These are phyloP conservation scores for Standfussiana lucernea DNA, from an alignment of 2,888 invertebrate species.

Conservation along the genomic window DNA sequence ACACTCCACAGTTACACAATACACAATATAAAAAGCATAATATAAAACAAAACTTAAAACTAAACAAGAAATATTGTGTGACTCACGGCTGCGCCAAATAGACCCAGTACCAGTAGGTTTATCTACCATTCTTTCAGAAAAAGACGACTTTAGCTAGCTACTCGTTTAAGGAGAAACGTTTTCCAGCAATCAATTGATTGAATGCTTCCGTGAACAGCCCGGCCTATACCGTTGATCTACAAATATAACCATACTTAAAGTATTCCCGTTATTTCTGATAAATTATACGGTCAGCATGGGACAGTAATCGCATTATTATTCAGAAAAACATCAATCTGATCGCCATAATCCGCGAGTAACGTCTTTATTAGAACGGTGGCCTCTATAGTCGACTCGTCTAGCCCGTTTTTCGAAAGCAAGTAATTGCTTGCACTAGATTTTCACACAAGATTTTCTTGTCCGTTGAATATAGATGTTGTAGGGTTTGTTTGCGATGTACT, in stretches of 20 bases:
- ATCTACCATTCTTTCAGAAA: background rate
- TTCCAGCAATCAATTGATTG: slow-evolving; percentile 23
- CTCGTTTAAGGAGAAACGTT: background rate
- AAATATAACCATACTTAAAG: slow-evolving; percentile 34
- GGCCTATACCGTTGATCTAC: slow-evolving; percentile 26
- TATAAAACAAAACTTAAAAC: no score
- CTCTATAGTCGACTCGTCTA: slow-evolving; percentile 29
- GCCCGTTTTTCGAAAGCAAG: slow-evolving; percentile 59
- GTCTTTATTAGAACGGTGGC: slow-evolving; percentile 52
- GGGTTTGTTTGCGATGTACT: slow-evolving; percentile 4
- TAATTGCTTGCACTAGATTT: slow-evolving; percentile 57
- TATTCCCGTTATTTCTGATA: slow-evolving; percentile 46
- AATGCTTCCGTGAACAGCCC: slow-evolving; percentile 29
- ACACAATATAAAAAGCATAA: no score
- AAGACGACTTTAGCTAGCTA: background rate
- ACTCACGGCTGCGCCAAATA: no score
- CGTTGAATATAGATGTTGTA: slow-evolving; percentile 47
- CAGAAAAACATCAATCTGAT: slow-evolving; percentile 62
- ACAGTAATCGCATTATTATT: slow-evolving; percentile 65
- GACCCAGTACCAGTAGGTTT: no score
- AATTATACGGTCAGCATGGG: slow-evolving; percentile 49
- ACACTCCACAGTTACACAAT: no score
- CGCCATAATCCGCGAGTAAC: slow-evolving; percentile 51
- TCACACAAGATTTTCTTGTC: slow-evolving; percentile 59
- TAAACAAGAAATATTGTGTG: no score